Base-by-base conservation (phyloP, 2,797 vertebrate genomes). In the Psittacula derbiana region DNA sequence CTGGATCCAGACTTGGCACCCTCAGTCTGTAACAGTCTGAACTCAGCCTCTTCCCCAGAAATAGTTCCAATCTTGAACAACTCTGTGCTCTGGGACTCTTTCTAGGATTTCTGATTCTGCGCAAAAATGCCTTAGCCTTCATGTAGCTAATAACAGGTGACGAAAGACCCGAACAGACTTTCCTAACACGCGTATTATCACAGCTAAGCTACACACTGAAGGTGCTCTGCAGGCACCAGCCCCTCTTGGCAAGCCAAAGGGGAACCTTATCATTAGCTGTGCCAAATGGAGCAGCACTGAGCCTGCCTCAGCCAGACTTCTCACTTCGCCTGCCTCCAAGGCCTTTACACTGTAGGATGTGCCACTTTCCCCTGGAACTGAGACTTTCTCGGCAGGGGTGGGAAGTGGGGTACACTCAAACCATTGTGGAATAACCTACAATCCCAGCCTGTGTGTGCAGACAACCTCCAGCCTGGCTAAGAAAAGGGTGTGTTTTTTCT, bases 401-500 rank as follows among this genome's bases (percentile, higher is more conserved):
- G 40, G 44, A 91, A 84, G 46, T 36, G 33, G 73, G 76, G 73
- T 52, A 72, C 66, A 89, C 72, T 78, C 67, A 75, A 46, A 69
- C 43, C 31, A 3, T 67, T 73, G 61, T 81, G 72, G 82, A 88
- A 82, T 40, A 89, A 46, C 24, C 76, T 79, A 73, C 71, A 90
- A 79, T 75, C 75, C 72, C 57, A 80, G 69, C 8, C 60, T 92
- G 50, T 81, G 66, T 66, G 40, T 7, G 1, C 36, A 65, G 79
- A 84, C 73, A 84, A 47, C 80, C 83, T 96, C 85, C 66, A 88
- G 64, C 71, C 78, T 75, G 52, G 60, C 91, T 74, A 44, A 84
- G 86, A 91, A 88, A 94, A 96, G 79, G 80, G 60, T 82, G 66
- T 84, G 82, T 57, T 94, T 97, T 93, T 71, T 82, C 71, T 93